Conservation (phyloP, 2,797 vertebrate species). For the Poeciliopsis presidionis region DNA sequence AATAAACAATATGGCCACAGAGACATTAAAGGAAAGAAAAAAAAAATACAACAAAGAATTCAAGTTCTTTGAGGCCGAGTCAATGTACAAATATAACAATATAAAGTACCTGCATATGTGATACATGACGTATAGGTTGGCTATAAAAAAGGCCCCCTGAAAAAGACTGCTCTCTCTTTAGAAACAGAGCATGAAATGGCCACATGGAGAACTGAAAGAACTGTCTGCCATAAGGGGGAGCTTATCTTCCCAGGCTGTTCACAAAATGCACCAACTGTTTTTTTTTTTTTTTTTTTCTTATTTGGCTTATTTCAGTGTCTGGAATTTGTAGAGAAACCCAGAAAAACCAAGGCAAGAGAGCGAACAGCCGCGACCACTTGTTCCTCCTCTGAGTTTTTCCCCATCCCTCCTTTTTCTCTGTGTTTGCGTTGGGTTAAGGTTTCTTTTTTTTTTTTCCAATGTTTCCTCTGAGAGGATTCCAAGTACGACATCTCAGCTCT, state of each 20-base stretch:
- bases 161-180: constrained; percentile 71
- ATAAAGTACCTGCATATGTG: constrained; percentile 85
- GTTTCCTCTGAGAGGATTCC: constrained; percentile 34
- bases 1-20: constrained; percentile 71
- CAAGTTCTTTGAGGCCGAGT: constrained; percentile 78
- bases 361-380: constrained; percentile 44
- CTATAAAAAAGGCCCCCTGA: constrained; percentile 76
- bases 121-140: constrained; percentile 84
- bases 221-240: constrained; percentile 76
- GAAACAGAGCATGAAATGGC: constrained; percentile 77
- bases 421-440: constrained; percentile 69
- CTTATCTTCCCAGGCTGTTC: constrained; percentile 79
- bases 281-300: constrained; percentile 56
- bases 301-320: constrained; percentile 80
- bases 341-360: constrained; percentile 68
- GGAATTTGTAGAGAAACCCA: constrained; percentile 74
- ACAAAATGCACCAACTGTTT: constrained; percentile 73
- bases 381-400: constrained; percentile 44
- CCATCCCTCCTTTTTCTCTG: constrained; percentile 67
- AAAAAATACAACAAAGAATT: constrained; percentile 61
- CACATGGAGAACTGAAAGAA: constrained; percentile 76
- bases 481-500: constrained; percentile 80
- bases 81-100: constrained; percentile 73
- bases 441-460: constrained; percentile 15
- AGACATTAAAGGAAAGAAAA: constrained; percentile 50